phyloP scores from a whole-genome alignment of 2,797 vertebrate genomes.

The Molossus molossus region DNA sequence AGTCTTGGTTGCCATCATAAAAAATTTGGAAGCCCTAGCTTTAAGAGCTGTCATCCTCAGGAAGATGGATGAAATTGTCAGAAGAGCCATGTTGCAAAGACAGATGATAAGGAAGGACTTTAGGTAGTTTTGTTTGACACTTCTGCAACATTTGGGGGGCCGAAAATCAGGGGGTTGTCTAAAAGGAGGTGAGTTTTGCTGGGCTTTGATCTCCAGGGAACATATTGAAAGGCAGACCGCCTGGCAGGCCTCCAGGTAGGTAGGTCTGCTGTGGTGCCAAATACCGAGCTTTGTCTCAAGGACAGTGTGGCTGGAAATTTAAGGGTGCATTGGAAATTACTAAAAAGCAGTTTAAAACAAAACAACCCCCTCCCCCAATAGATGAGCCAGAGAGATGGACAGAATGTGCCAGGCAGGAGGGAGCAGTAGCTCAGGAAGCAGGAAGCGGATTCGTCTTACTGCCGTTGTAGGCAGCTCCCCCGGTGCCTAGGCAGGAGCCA shows the following conservation, averaged over 20 bases:
- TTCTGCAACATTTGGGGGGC: not conserved
- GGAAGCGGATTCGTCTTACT: not conserved
- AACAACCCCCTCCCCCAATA: not conserved
- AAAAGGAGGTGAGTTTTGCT: slow-evolving; percentile 44
- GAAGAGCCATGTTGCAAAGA: not conserved
- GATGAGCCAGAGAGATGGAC: slow-evolving; percentile 17
- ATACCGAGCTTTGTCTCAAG: not conserved
- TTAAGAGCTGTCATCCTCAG: not conserved
- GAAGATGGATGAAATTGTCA: slow-evolving; percentile 42
- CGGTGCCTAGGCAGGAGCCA: not conserved
- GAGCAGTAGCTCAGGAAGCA: not conserved
- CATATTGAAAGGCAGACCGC: not conserved
- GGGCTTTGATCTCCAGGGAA: not conserved
- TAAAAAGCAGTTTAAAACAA: slow-evolving; percentile 57
- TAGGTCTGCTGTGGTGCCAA: not conserved
- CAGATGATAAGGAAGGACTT: slow-evolving; percentile 23
- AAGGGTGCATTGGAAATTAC: slow-evolving; percentile 6
- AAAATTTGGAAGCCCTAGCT: not conserved
- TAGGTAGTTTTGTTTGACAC: not conserved
- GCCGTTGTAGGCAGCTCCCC: not conserved
- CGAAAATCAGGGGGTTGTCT: not conserved
- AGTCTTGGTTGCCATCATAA: not conserved
- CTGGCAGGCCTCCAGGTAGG: not conserved
- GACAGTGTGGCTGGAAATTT: slow-evolving; percentile 35
- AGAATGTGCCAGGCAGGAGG: not conserved